These are phyloP conservation scores for Dendronephthya gigantea DNA, from an alignment of 64 coral and sea anemone species.

Conservation along the genomic window DNA sequence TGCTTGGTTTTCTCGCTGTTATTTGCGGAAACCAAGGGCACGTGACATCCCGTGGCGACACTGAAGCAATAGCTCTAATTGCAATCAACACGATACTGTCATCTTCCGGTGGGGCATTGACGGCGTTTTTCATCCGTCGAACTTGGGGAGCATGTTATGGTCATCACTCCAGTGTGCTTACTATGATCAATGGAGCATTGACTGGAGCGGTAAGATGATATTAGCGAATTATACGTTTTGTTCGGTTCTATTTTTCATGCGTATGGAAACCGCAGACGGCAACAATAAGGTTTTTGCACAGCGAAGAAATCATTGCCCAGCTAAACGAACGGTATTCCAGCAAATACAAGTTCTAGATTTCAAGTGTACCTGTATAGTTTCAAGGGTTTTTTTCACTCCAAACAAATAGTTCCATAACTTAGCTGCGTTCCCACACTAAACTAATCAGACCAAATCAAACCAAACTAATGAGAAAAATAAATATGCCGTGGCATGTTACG, in stretches of 20 bases:
- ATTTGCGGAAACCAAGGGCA: slow-evolving; percentile 12
- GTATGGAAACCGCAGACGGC: too few species aligned
- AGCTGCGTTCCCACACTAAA: too few species aligned
- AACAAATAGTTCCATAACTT: too few species aligned
- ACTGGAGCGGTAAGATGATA: slow-evolving; percentile 33
- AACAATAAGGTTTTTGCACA: too few species aligned
- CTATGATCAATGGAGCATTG: slow-evolving; percentile 19
- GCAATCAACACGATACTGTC: slow-evolving; percentile 25
- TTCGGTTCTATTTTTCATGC: not conserved
- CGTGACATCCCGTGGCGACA: not conserved
- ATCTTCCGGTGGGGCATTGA: slow-evolving; percentile 18
- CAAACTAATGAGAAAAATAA: too few species aligned
- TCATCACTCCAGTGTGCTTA: slow-evolving; percentile 26
- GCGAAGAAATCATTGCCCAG: too few species aligned
- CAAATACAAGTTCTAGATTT: too few species aligned
- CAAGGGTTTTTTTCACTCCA: too few species aligned
- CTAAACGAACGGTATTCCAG: too few species aligned
- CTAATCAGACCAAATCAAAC: too few species aligned
- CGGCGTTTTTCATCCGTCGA: slow-evolving; percentile 22
- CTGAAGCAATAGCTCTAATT: not conserved
- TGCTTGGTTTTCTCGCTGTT: slow-evolving; percentile 38
- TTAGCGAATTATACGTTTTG: not conserved
- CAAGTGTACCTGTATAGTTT: too few species aligned
- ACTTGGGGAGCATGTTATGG: slow-evolving; percentile 34
- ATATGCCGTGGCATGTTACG: too few species aligned